A percentile compares a stretch with the other conserved stretches of the same genome.
Conservation (phyloP, 1,140 invertebrate species). For the Leptinotarsa lineolata region DNA sequence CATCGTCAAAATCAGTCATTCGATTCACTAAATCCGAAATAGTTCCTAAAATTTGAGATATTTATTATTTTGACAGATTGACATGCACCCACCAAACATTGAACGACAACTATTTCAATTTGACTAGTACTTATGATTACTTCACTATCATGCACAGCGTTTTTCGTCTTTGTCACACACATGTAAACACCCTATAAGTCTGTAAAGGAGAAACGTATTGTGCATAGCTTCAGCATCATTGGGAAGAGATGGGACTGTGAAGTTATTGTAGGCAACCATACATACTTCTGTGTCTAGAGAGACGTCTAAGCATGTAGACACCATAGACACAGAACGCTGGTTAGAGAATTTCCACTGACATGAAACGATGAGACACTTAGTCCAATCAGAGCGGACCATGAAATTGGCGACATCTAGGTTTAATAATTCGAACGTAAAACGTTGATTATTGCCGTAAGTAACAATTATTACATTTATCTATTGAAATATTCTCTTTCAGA, state of each 20-base stretch:
- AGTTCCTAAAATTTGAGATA: constrained; percentile 13
- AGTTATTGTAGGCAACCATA: not conserved
- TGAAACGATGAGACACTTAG: too few relatives aligned
- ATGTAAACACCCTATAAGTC: not conserved
- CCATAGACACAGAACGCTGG: too few relatives aligned
- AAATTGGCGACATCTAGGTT: too few relatives aligned
- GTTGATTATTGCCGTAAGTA: too few relatives aligned
- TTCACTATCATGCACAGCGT: constrained; percentile 24
- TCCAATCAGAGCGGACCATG: too few relatives aligned
- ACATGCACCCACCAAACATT: constrained; percentile 38
- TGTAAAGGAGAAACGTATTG: constrained; percentile 1
- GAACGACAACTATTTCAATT: constrained; percentile 39
- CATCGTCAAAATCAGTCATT: constrained; percentile 25
- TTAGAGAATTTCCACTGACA: too few relatives aligned
- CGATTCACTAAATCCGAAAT: constrained; percentile 18
- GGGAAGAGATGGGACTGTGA: not conserved
- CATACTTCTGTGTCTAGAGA: not conserved
- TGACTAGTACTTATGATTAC: constrained; percentile 20
- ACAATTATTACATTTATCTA: too few relatives aligned
- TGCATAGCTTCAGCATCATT: not conserved
- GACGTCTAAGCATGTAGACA: too few relatives aligned
- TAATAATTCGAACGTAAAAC: too few relatives aligned
- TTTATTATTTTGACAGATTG: constrained; percentile 38
- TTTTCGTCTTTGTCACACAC: constrained; percentile 10
- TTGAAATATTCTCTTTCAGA: too few relatives aligned